Evolutionary conservation across 2,113 vertebrate genomes (phyloP).

Genomic region (Hippotragus niger): DNA sequence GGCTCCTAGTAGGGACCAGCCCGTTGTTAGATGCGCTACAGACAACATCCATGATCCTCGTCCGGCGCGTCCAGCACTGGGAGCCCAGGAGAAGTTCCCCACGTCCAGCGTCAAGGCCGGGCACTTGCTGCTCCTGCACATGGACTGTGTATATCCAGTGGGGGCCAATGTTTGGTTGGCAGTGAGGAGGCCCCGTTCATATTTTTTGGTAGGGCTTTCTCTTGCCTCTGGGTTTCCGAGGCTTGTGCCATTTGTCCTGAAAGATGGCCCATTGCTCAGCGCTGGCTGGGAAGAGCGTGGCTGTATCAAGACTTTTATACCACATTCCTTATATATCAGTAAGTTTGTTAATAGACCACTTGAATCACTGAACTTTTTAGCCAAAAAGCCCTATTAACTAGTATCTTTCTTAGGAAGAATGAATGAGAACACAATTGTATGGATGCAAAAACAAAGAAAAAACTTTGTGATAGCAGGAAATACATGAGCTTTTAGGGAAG

Average conservation of each 20-base stretch:
- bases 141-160: background rate
- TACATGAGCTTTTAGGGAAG: background rate
- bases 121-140: background rate
- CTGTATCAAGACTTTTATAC: background rate
- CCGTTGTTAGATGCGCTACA: accelerated
- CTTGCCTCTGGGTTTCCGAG: background rate
- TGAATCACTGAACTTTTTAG: background rate
- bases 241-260: background rate
- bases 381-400: background rate
- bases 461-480: background rate
- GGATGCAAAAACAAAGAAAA: background rate
- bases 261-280: accelerated
- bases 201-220: background rate
- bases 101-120: accelerated
- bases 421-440: background rate
- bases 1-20: background rate
- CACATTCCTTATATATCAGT: background rate
- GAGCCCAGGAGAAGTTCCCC: background rate
- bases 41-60: background rate
- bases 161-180: background rate
- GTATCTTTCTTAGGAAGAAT: background rate
- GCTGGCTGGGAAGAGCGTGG: background rate
- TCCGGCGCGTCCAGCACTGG: accelerated
- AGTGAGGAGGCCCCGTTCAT: too few species aligned
- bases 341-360: background rate